These are phyloP conservation scores for Elmis aenea DNA, from an alignment of 2,888 invertebrate species.

Conservation along the genomic window DNA sequence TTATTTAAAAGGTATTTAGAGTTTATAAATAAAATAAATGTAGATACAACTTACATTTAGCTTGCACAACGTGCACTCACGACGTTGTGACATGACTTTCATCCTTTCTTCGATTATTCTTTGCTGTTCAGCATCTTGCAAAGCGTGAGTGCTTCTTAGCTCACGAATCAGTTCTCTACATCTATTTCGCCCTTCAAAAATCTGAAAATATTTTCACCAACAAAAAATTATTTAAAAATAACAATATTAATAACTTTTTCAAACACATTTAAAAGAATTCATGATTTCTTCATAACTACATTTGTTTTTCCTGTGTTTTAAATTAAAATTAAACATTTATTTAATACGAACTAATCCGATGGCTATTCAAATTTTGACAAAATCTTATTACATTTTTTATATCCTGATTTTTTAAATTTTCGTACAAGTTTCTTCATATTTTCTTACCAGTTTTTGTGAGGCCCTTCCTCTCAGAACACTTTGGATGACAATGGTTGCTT, in stretches of 20 bases:
- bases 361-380: not conserved
- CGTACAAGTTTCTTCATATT: too few species aligned
- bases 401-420: not conserved
- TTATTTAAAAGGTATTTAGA: too few species aligned
- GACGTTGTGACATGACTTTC: slow-evolving; percentile 38
- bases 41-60: too few species aligned
- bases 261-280: too few species aligned
- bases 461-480: slow-evolving; percentile 66
- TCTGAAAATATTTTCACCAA: slow-evolving; percentile 50
- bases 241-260: too few species aligned
- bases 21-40: too few species aligned
- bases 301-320: too few species aligned
- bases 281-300: too few species aligned
- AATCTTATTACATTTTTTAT: not conserved
- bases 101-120: slow-evolving; percentile 32
- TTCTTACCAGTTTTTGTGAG: slow-evolving; percentile 61
- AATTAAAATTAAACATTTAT: not conserved
- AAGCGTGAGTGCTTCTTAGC: slow-evolving; percentile 62
- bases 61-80: slow-evolving; percentile 29
- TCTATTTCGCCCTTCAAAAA: slow-evolving; percentile 65
- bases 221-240: not conserved
- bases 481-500: slow-evolving; percentile 59
- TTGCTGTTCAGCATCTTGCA: slow-evolving; percentile 53
- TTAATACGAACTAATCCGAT: not conserved
- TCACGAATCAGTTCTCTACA: slow-evolving; percentile 68